Percentiles rank a stretch among this genome's conserved stretches.
Evolutionary conservation across 2,888 invertebrate genomes (phyloP).

Genomic region (Calameuta idolon): DNA sequence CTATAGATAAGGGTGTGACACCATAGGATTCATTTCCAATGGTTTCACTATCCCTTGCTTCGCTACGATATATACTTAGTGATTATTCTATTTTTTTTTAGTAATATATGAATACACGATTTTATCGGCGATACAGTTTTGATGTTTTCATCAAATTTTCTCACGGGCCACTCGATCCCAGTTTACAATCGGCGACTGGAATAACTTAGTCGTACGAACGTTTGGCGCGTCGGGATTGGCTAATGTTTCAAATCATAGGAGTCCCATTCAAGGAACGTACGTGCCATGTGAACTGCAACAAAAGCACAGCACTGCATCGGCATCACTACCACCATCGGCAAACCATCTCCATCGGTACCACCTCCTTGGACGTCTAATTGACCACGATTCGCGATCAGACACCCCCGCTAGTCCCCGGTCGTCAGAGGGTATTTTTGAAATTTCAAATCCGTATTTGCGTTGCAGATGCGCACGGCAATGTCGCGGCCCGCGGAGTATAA

Average conservation of each 20-base stretch:
- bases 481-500: constrained; percentile 61
- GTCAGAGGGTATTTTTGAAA: constrained; percentile 59
- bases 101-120: too few species aligned
- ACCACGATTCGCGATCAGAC: constrained; percentile 61
- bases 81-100: not conserved
- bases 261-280: constrained; percentile 56
- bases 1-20: constrained; percentile 27
- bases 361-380: constrained; percentile 52
- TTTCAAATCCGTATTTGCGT: constrained; percentile 67
- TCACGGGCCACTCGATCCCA: not conserved
- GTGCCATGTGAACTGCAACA: constrained; percentile 28
- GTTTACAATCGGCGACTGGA: not conserved
- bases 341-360: constrained; percentile 31
- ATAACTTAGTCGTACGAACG: not conserved
- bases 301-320: not conserved
- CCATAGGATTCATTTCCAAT: constrained; percentile 23
- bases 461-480: constrained; percentile 64
- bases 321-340: not conserved
- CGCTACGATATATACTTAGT: not conserved
- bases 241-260: constrained; percentile 56
- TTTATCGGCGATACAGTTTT: not conserved
- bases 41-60: constrained; percentile 2
- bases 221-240: constrained; percentile 34
- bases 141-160: not conserved
- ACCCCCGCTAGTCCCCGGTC: constrained; percentile 35